phyloP scores from a whole-genome alignment of 2,113 vertebrate genomes.

The Vulpes lagopus region DNA sequence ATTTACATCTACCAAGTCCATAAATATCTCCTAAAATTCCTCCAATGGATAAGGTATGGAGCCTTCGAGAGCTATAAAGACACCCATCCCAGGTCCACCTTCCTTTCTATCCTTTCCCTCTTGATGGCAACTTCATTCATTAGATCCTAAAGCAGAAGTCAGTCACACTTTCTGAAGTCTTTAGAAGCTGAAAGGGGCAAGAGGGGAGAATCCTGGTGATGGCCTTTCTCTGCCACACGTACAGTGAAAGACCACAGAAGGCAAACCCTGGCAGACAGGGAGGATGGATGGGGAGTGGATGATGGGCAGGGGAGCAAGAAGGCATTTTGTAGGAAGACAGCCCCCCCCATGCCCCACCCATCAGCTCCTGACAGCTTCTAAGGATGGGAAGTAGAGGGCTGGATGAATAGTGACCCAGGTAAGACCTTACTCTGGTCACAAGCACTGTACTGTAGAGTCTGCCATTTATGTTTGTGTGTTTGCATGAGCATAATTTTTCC shows the following conservation, averaged over 20 bases:
- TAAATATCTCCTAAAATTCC: conserved; percentile 25
- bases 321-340: background rate
- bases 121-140: background rate
- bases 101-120: background rate
- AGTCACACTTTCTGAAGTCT: background rate
- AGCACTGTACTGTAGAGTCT: accelerated
- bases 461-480: accelerated
- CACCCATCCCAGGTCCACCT: background rate
- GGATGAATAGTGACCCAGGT: accelerated
- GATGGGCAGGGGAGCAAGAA: background rate
- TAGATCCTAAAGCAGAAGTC: background rate
- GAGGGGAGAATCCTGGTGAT: background rate
- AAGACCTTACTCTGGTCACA: background rate
- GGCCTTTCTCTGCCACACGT: too few species aligned
- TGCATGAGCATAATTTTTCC: background rate
- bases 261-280: background rate
- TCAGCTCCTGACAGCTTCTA: background rate
- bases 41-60: background rate
- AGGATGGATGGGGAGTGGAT: background rate
- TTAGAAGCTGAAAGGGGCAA: background rate
- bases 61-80: background rate
- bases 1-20: background rate
- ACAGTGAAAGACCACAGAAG: background rate
- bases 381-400: background rate
- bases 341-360: background rate